Conservation (phyloP, 2,113 vertebrate genomes). For the Cephalopholis sonnerati region DNA sequence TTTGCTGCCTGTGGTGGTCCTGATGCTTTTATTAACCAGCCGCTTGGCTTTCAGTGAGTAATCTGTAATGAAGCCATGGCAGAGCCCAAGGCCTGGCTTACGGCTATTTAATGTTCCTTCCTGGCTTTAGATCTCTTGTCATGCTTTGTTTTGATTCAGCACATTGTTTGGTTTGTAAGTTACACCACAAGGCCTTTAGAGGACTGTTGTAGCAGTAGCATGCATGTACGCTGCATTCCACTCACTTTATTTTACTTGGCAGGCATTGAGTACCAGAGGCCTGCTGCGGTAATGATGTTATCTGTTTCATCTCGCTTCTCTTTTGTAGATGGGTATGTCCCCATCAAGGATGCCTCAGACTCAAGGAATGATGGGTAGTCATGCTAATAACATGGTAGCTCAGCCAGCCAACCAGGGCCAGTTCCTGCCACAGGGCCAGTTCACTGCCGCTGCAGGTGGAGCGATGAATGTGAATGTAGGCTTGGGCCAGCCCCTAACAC, state of each 20-base stretch:
- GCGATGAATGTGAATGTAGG: slow-evolving; percentile 91
- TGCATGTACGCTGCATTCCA: not conserved
- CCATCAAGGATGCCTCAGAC: slow-evolving; percentile 94
- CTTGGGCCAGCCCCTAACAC: slow-evolving; percentile 88
- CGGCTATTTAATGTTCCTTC: not conserved
- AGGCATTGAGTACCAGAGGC: not conserved
- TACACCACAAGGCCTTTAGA: not conserved
- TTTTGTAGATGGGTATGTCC: slow-evolving; percentile 93
- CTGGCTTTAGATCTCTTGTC: slow-evolving; percentile 20
- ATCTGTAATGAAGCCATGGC: slow-evolving; percentile 17
- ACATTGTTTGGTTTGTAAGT: slow-evolving; percentile 3
- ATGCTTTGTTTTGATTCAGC: slow-evolving; percentile 22
- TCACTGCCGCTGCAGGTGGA: slow-evolving; percentile 86
- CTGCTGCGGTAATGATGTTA: not conserved
- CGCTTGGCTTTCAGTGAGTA: not conserved
- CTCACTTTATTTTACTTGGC: slow-evolving; percentile 23
- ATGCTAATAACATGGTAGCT: slow-evolving; percentile 90
- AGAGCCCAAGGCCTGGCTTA: not conserved
- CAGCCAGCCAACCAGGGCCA: slow-evolving; percentile 90
- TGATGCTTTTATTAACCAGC: slow-evolving; percentile 16
- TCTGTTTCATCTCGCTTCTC: slow-evolving; percentile 9
- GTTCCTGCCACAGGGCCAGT: slow-evolving; percentile 92
- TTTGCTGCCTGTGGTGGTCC: slow-evolving; percentile 14
- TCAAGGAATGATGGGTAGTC: slow-evolving; percentile 91
- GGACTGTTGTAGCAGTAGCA: not conserved